Evolutionary conservation across 2,113 vertebrate genomes (phyloP).

Genomic region (Pollachius pollachius): DNA sequence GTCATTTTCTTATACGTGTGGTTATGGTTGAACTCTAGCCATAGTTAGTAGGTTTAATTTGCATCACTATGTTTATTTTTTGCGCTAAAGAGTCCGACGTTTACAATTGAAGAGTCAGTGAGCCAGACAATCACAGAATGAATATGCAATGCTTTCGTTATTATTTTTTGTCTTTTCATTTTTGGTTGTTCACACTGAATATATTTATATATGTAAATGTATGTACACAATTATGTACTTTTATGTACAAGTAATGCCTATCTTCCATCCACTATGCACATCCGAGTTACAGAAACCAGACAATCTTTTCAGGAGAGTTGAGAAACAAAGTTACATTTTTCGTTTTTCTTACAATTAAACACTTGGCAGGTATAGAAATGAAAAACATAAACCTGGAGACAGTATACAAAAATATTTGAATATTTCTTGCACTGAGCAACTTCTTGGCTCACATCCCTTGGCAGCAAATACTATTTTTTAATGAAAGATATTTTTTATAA

Average conservation of each 20-base stretch:
- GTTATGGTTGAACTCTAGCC: slow-evolving; percentile 10
- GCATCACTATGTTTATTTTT: slow-evolving; percentile 9
- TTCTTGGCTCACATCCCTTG: slow-evolving; percentile 50
- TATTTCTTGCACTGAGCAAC: slow-evolving; percentile 49
- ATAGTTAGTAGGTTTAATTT: neutral
- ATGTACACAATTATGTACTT: slow-evolving; percentile 59
- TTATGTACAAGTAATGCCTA: slow-evolving; percentile 50
- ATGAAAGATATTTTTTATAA: slow-evolving; percentile 26
- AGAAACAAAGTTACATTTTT: slow-evolving; percentile 1
- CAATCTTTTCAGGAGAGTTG: neutral
- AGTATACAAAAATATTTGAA: slow-evolving; percentile 65
- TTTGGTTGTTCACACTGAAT: slow-evolving; percentile 47
- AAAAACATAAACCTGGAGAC: slow-evolving; percentile 58
- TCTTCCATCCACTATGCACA: slow-evolving; percentile 22
- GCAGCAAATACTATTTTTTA: slow-evolving; percentile 49
- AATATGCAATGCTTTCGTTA: slow-evolving; percentile 18
- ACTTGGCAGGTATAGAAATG: slow-evolving; percentile 27
- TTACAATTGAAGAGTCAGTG: slow-evolving; percentile 33
- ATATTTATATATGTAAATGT: slow-evolving; percentile 34
- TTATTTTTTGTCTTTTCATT: slow-evolving; percentile 43
- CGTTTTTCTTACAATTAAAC: slow-evolving; percentile 13
- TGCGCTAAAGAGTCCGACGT: slow-evolving; percentile 40
- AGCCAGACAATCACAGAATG: slow-evolving; percentile 58
- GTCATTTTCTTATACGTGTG: slow-evolving; percentile 5
- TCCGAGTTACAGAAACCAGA: slow-evolving; percentile 19